Percentiles rank a stretch among this genome's conserved stretches.
Evolutionary conservation across 2,797 vertebrate species (phyloP).

Genomic region (Mus spretus): DNA sequence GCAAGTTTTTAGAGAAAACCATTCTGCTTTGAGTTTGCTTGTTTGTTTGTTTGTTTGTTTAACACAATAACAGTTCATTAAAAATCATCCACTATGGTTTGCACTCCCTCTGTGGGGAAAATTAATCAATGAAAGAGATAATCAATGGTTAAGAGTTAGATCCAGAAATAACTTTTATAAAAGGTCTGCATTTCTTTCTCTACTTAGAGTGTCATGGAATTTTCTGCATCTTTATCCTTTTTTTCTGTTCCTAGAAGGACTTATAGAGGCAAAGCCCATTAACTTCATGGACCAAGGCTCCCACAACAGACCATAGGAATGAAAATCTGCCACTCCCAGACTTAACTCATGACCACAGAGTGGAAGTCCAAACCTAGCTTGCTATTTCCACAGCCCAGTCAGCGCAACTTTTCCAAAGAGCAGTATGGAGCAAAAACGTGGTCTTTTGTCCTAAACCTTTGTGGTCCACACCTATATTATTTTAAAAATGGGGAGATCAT

Average conservation of each 20-base stretch:
- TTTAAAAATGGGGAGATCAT: not conserved
- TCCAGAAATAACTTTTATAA: not conserved
- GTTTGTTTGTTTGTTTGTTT: not conserved
- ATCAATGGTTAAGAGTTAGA: constrained; percentile 25
- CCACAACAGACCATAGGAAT: not conserved
- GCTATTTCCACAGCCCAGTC: not conserved
- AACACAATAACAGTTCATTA: not conserved
- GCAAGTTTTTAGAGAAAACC: constrained; percentile 46
- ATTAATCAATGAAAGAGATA: constrained; percentile 28
- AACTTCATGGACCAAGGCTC: not conserved
- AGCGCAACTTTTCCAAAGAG: not conserved
- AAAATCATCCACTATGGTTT: not conserved
- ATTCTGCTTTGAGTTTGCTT: not conserved
- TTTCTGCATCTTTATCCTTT: not conserved
- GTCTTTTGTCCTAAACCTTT: not conserved
- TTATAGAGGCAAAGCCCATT: not conserved
- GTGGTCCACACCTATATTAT: not conserved
- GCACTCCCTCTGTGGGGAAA: constrained; percentile 10
- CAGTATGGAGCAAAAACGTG: not conserved
- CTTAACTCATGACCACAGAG: not conserved
- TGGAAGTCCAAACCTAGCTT: not conserved
- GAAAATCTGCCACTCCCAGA: accelerated
- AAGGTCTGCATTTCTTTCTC: constrained; percentile 7
- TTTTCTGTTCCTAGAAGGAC: constrained; percentile 14
- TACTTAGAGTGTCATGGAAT: not conserved